These are phyloP conservation scores for Acanthaster planci DNA, from an alignment of 35 echinoderm and acorn worm species.

Conservation along the genomic window DNA sequence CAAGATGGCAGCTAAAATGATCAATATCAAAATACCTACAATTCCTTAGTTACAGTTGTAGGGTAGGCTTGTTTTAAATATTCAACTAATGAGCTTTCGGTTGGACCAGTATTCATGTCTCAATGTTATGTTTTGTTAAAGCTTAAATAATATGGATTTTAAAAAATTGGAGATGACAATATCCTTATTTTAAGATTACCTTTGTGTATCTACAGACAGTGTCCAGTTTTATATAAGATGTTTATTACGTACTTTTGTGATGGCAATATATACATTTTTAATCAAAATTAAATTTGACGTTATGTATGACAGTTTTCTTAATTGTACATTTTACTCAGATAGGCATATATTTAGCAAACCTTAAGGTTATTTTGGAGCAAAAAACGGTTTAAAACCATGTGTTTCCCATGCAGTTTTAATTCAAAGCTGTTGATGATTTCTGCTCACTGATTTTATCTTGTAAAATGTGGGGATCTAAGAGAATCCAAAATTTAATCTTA, in stretches of 20 bases:
- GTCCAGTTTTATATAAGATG: constrained; percentile 14
- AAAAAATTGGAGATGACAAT: too few relatives aligned
- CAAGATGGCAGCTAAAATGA: too few relatives aligned
- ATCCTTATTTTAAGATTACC: too few relatives aligned
- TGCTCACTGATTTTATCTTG: not conserved
- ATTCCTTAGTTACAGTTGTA: too few relatives aligned
- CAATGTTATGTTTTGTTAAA: too few relatives aligned
- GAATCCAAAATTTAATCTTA: not conserved
- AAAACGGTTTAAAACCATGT: constrained; percentile 10
- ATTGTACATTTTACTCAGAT: not conserved
- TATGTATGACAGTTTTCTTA: constrained; percentile 17
- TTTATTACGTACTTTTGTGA: constrained; percentile 28
- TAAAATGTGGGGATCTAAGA: not conserved
- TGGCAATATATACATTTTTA: constrained; percentile 22
- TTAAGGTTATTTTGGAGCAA: not conserved
- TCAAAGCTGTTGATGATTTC: not conserved
- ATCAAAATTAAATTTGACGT: not conserved
- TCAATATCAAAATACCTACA: too few relatives aligned
- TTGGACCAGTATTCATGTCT: too few relatives aligned
- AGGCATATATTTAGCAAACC: not conserved
- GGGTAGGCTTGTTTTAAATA: too few relatives aligned
- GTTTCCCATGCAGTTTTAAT: not conserved
- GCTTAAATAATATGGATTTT: too few relatives aligned
- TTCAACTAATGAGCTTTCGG: too few relatives aligned
- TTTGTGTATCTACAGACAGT: constrained; percentile 1